phyloP scores from a whole-genome alignment of 92 coral and sea anemone species.

The Palythoa heliodiscus region DNA sequence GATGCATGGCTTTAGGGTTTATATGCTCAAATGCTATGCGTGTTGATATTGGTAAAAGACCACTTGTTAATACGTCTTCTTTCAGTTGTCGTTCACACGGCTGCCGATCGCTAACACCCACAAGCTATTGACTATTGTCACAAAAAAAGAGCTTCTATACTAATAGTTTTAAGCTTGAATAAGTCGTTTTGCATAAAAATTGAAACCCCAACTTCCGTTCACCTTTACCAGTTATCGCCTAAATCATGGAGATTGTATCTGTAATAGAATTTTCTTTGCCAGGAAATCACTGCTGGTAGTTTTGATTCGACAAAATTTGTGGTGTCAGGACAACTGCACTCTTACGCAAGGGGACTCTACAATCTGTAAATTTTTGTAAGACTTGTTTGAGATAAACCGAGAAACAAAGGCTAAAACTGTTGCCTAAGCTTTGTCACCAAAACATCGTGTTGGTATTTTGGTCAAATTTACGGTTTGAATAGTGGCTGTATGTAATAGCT shows the following conservation, averaged over 20 bases:
- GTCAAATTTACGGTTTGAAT: neutral
- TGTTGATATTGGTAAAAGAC: slow-evolving; percentile 1
- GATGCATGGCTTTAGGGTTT: neutral
- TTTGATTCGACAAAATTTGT: neutral
- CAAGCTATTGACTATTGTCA: slow-evolving; percentile 23
- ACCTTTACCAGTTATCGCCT: neutral
- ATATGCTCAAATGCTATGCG: slow-evolving; percentile 7
- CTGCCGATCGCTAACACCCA: slow-evolving; percentile 1
- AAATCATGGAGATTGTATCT: neutral
- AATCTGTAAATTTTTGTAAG: too few species aligned
- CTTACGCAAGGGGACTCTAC: neutral
- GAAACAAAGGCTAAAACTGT: neutral
- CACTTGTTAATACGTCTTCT: neutral
- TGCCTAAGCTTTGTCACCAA: neutral
- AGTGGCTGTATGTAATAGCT: neutral
- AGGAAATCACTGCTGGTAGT: neutral
- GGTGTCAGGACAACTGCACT: neutral
- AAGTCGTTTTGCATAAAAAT: slow-evolving; percentile 12
- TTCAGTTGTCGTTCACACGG: slow-evolving; percentile 29
- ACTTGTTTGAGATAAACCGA: slow-evolving; percentile 1
- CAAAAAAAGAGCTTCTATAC: slow-evolving; percentile 1
- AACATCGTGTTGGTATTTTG: neutral
- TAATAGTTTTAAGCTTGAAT: neutral
- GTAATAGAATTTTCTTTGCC: neutral
- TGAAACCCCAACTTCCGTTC: neutral